Base-by-base conservation (phyloP, 2,888 invertebrate species). In the Resseliella maxima region DNA sequence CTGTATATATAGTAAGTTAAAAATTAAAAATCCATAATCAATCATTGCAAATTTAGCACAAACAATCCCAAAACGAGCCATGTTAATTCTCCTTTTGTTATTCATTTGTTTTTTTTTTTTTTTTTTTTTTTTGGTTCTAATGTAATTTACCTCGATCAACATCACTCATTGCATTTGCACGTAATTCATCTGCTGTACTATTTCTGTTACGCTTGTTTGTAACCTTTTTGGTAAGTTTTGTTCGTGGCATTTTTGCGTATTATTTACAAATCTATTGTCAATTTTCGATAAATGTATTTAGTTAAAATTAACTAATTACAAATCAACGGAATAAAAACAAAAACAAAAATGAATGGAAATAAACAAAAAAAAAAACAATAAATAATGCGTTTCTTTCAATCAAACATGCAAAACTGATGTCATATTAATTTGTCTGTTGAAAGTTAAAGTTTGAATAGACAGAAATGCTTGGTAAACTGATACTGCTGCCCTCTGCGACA, bases 161-260 rank as follows among this genome's bases (percentile, higher is more conserved):
- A 83, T 83, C 83, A n/a, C 83, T 24, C 38, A 83, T 83, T 21
- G 83, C 83, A 83, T 83, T 83, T 38, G 12, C n/a, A 38, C 38
- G 38, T n/a, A 83, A 38, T 2, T 83, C 83, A 38, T 83, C 83
- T 12, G 24, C 83, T 10, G 83, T 83, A 38, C 83, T 83, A 15
- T 83, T 83, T 83, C 83, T 83, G 38, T 83, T 83, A 21, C 83
- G 83, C 24, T 83, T 83, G 38, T 83, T 83, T 38, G 83, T 38
- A 6, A 38, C 38, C n/a, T 83, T 83, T 83, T 83, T 83, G 83
- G 38, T 83, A 8, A 83, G 83, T n/a, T 83, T 83, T 21, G 83
- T 83, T 83, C 83, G 83, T 24, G 83, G 83, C 83, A 83, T 83
- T 38, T 83, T 83, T 36, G 38, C n/a, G 35, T 18, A 38, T 83